Evolutionary conservation across 2,888 invertebrate genomes (phyloP), one percentile per base, ranked within the genome.

Genomic region (Hypsopygia costalis): DNA sequence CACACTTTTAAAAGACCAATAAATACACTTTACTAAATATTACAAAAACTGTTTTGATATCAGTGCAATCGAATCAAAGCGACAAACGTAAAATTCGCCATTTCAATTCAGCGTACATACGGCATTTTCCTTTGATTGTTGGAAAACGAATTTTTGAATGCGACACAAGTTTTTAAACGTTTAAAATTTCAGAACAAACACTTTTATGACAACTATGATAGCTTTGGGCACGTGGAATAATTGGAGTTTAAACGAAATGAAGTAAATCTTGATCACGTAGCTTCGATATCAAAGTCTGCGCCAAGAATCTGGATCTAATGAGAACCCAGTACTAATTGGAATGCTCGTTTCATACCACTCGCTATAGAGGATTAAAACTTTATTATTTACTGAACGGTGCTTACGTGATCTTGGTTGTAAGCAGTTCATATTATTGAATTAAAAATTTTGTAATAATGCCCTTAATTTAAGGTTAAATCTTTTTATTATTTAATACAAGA

Each of bases 271-370:
- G 78, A 82, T 75, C 80, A 81, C 82, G 82, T 77, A 77, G 68
- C 76, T 71, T 58, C 62, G 70, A 77, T 83, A 81, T 77, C 75
- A 74, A 69, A 76, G 72, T 69, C 64, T 58, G 67, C 65, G 75
- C 74, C 74, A 80, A 78, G 75, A 78, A 75, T 77, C 79, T 77
- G 72, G 71, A 74, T 76, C 76, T 82, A 82, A 81, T 81, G 79
- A 81, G 81, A 76, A 74, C 77, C 68, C 68, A 65, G 70, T 69
- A 69, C 82, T 86, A 86, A 87, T 85, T 87, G 83, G 81, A 83
- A 78, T 74, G 76, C 76, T 81, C 77, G 70, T 73, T 80, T 69
- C 69, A 68, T 73, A 65, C 51, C 48, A 45, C 55, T 62, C 58
- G 58, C 28, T 68, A 70, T 71, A 63, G 62, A 61, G 62, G 65